A percentile compares a stretch with the other conserved stretches of the same genome.
phyloP scores from a whole-genome alignment of 2,113 vertebrate species.

The Gnathonemus echidnorhynchus region DNA sequence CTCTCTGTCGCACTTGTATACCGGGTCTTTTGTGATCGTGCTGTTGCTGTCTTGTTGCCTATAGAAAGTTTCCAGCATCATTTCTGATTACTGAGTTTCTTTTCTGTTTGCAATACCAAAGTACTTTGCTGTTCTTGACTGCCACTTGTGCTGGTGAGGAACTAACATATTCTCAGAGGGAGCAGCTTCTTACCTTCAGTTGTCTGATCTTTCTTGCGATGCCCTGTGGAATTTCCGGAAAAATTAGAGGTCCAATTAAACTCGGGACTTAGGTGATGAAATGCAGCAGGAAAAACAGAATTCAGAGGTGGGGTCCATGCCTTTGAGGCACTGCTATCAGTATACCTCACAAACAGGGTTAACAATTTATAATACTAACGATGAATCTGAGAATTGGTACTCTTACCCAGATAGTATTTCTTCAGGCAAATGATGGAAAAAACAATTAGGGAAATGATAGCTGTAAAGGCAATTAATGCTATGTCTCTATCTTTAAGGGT shows the following conservation, averaged over 20 bases:
- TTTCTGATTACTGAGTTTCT: background rate
- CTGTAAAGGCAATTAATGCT: background rate
- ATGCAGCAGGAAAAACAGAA: background rate
- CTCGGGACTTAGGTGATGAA: background rate
- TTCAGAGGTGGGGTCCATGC: background rate
- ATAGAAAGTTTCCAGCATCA: background rate
- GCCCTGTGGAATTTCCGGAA: background rate
- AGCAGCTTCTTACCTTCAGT: conserved; percentile 1
- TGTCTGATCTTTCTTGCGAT: background rate
- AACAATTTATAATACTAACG: background rate
- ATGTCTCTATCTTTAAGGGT: background rate
- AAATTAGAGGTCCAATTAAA: background rate
- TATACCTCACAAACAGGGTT: background rate
- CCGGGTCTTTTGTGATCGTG: background rate
- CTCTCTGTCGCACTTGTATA: background rate
- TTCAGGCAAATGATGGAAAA: conserved; percentile 3
- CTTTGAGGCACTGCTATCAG: background rate
- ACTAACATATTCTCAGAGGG: background rate
- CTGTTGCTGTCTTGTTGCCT: background rate
- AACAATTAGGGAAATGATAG: background rate
- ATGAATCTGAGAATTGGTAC: background rate
- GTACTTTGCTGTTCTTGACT: background rate
- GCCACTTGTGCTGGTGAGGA: background rate
- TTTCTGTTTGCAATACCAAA: background rate
- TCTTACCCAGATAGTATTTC: conserved; percentile 21